Conservation (phyloP, 2,797 vertebrate species). For the Sebastes nivosus region DNA sequence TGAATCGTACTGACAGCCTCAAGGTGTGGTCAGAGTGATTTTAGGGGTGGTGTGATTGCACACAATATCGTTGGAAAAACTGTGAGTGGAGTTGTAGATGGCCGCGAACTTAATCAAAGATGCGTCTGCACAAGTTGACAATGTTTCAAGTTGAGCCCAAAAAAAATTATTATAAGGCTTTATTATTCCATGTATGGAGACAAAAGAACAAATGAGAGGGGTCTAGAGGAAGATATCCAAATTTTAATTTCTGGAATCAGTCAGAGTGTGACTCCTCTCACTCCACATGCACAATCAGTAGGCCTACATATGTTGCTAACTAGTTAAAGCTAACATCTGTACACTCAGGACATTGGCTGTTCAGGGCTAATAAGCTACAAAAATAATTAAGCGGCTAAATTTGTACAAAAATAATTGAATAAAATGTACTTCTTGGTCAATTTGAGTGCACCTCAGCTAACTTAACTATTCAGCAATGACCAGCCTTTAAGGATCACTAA, state of each 20-base stretch:
- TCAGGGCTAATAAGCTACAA: background rate
- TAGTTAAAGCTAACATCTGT: background rate
- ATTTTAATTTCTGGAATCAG: background rate
- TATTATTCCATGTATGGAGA: background rate
- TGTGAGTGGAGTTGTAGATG: background rate
- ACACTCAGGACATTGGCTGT: background rate
- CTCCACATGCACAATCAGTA: background rate
- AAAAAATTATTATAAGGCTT: background rate
- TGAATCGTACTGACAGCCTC: background rate
- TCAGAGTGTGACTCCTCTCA: background rate
- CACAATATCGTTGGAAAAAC: background rate
- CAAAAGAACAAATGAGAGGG: background rate
- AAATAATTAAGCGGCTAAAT: background rate
- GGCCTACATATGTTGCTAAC: background rate
- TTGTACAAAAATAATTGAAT: background rate
- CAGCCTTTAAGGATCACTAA: background rate
- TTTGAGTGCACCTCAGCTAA: background rate
- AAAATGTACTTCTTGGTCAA: background rate
- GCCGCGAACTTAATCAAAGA: background rate
- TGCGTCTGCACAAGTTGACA: background rate
- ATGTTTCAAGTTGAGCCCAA: background rate
- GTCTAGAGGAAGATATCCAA: background rate
- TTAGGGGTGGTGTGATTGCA: background rate
- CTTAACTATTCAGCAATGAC: background rate
- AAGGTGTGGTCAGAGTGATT: background rate